Evolutionary conservation across 2,888 invertebrate species (phyloP), one percentile per base, ranked within the genome.

Genomic region (Xestobium rufovillosum): DNA sequence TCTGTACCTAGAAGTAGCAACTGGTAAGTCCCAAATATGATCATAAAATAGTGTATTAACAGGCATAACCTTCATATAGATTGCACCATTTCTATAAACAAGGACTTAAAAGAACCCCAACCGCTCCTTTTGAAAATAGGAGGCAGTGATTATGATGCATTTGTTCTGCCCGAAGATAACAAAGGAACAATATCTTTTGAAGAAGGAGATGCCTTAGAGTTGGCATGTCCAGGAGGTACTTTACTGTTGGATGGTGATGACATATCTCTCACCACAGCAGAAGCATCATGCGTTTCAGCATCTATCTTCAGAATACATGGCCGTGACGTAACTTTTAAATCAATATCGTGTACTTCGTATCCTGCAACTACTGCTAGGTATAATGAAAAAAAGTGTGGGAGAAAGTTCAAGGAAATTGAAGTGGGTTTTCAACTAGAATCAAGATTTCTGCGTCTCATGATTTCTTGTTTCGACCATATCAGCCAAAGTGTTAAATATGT

Each of bases 81-180:
- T 14, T 76, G 76, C 49, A 51, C 57, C 3, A 55, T 76, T 34
- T 64, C 65, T 29, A 58, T 68, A 2, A 65, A 68, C 30, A 68
- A 70, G 9, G 73, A 73, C 47, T 60, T 76, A 2, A 67, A 66
- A 1, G 69, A 70, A 39, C 75, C 73, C 0, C 78, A 79, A 52
- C 77, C 79, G 1, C 64, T 80, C 3, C 69, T 75, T 47, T 52
- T 80, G 2, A 62, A 57, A 28, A 63, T 67, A 0, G 60, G 65
- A 1, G 34, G 32, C 6, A 43, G 27, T 3, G 32, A 25, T 2
- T 31, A 43, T n/a, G 43, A 53, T 6, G 46, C 45, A 3, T 53
- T 52, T 34, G 36, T 38, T 13, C 39, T 45, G 25, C 53, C 55
- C 1, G 36, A 29, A n/a, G 45, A 49, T 31, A 30, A 17, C 4